Base-by-base conservation (phyloP, 2,797 vertebrate species). In the Tauraco hartlaubi region DNA sequence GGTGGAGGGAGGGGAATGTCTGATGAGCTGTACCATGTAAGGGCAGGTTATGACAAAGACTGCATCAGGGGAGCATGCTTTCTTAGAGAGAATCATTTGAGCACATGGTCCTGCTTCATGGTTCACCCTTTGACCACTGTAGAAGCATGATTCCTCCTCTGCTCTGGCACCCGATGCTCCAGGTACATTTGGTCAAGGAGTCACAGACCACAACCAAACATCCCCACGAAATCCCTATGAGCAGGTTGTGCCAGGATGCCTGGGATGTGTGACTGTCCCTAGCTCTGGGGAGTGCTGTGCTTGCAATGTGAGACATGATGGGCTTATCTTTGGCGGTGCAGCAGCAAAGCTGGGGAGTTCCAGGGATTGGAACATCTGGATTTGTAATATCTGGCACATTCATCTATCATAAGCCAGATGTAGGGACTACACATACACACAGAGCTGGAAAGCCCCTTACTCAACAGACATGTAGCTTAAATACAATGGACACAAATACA, bases 361-460 rank as follows among this genome's bases (percentile, higher is more conserved):
- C 49, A 78, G 61, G 41, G 35, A 61, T 33, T 7, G 56, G 52
- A 81, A 61, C 69, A 78, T 66, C 76, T 88, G 76, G 68, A 63
- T 89, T 79, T 56, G 49, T 44, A 79, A 85, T 56, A 90, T 85
- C 75, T 54, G 76, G 54, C 54, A 86, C 14, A 35, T 64, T 88
- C 64, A 71, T 66, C 82, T 66, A 13, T 51, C 52, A 26, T 15
- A 64, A 4, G 49, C n/a, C 76, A 90, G 85, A 86, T 68, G 43
- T 41, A 77, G 4, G 43, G 58, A 72, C n/a, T 69, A 68, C 23
- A 52, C 15, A 17, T 8, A 75, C 13, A 26, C 5, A 46, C 9
- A 64, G 37, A 88, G n/a, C 43, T 68, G 64, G 68, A 80, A 91
- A 88, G 56, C 25, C 55, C 28, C 26, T 61, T 71, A 61, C 48